Evolutionary conservation across 2,797 vertebrate species (phyloP).

Genomic region (Rhincodon typus): DNA sequence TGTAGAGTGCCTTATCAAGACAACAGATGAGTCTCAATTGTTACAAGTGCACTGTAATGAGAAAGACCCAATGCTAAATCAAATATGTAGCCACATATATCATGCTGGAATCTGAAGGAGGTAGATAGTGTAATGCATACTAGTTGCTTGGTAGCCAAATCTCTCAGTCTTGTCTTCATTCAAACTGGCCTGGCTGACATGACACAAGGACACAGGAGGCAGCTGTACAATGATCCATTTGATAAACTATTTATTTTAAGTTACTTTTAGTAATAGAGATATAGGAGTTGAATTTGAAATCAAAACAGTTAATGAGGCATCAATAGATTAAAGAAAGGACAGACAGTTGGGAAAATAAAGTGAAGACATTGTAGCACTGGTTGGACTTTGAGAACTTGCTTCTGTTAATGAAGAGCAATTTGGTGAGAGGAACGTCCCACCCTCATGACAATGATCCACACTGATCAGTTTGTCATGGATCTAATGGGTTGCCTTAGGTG

Average conservation of each 20-base stretch:
- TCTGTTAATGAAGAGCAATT: no score
- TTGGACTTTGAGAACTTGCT: no score
- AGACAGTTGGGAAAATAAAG: background rate
- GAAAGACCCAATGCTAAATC: no score
- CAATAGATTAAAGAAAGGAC: background rate
- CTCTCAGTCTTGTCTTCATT: no score
- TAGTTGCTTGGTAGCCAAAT: no score
- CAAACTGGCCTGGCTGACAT: no score
- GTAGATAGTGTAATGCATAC: no score
- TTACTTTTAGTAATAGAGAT: background rate
- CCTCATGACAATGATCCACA: background rate
- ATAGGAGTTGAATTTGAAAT: background rate
- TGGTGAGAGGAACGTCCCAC: background rate
- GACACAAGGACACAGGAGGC: no score
- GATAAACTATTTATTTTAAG: background rate
- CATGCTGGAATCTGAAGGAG: no score
- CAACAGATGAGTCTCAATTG: background rate
- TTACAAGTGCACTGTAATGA: no score
- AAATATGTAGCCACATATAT: no score
- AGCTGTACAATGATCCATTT: no score
- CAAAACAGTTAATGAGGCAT: background rate
- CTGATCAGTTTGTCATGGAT: background rate
- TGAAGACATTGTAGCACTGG: background rate
- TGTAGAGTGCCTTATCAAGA: background rate
- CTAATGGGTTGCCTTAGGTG: background rate